A percentile compares a stretch with the other conserved stretches of the same genome.
These are phyloP conservation scores for Polypterus senegalus DNA, from an alignment of 2,113 vertebrate species.

Conservation along the genomic window DNA sequence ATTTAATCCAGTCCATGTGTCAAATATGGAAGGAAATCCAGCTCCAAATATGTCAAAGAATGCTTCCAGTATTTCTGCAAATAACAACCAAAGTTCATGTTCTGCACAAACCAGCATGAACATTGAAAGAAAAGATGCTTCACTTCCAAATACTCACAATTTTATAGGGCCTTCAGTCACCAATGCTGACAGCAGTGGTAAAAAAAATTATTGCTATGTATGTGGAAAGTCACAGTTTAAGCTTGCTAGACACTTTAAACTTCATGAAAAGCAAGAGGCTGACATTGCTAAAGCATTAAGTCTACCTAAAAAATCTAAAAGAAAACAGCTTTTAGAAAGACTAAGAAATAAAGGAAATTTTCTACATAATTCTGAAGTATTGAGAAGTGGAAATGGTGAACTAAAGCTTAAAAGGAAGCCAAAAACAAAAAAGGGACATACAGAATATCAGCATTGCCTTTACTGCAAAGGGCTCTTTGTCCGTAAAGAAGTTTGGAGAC, in stretches of 20 bases:
- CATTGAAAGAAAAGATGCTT: no score
- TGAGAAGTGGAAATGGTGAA: background rate
- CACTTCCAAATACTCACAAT: no score
- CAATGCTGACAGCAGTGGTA: no score
- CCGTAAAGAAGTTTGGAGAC: constrained; percentile 16
- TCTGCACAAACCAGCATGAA: no score
- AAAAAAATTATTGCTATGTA: no score
- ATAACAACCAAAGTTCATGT: no score
- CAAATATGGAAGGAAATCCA: no score
- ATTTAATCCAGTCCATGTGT: no score
- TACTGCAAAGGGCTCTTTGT: constrained; percentile 15
- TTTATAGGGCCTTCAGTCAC: no score
- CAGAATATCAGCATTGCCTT: constrained; percentile 17
- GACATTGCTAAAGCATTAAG: constrained; percentile 9
- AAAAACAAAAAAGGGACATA: constrained; percentile 8
- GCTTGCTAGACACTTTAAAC: constrained; percentile 1
- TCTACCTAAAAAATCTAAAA: constrained; percentile 4
- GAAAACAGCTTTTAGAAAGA: constrained; percentile 4
- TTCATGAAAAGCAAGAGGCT: constrained; percentile 3
- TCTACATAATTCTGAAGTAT: constrained; percentile 4
- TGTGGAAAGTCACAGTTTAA: no score
- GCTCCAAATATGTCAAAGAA: no score
- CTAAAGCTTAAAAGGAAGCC: constrained; percentile 2
- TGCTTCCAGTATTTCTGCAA: no score
- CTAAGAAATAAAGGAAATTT: constrained; percentile 11